Evolutionary conservation across 2,888 invertebrate species (phyloP).

Genomic region (Choristoneura rosaceana): DNA sequence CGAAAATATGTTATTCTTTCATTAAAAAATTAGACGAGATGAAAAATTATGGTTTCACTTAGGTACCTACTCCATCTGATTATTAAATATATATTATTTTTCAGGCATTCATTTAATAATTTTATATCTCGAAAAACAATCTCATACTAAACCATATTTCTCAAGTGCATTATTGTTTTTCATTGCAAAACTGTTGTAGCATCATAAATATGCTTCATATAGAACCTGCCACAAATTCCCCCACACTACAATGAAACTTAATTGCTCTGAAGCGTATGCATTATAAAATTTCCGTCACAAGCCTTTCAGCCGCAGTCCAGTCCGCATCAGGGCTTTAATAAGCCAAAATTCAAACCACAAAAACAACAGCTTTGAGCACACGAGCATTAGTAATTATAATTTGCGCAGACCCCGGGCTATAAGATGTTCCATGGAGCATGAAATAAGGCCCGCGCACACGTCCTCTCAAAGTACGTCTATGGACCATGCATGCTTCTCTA

Average conservation of each 20-base stretch:
- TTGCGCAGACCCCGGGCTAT: constrained; percentile 77
- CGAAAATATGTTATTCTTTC: no score
- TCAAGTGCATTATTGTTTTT: not conserved
- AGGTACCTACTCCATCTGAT: no score
- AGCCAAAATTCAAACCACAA: constrained; percentile 53
- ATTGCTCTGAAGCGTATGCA: constrained; percentile 20
- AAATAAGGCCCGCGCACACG: constrained; percentile 78
- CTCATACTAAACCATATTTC: no score
- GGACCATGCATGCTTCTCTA: constrained; percentile 63
- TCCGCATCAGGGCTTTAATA: constrained; percentile 43
- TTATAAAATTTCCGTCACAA: constrained; percentile 40
- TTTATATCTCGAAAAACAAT: no score
- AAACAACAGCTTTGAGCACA: constrained; percentile 68
- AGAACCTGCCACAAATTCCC: not conserved
- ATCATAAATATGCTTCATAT: not conserved
- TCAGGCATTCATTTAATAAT: no score
- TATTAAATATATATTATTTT: no score
- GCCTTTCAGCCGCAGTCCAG: constrained; percentile 35
- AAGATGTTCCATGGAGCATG: constrained; percentile 81
- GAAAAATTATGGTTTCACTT: no score
- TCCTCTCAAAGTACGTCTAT: constrained; percentile 54
- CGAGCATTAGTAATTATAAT: constrained; percentile 83
- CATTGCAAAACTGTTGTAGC: not conserved
- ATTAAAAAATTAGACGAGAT: no score
- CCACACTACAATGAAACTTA: constrained; percentile 16